Evolutionary conservation across 2,113 vertebrate genomes (phyloP).

Genomic region (Limnothrissa miodon): DNA sequence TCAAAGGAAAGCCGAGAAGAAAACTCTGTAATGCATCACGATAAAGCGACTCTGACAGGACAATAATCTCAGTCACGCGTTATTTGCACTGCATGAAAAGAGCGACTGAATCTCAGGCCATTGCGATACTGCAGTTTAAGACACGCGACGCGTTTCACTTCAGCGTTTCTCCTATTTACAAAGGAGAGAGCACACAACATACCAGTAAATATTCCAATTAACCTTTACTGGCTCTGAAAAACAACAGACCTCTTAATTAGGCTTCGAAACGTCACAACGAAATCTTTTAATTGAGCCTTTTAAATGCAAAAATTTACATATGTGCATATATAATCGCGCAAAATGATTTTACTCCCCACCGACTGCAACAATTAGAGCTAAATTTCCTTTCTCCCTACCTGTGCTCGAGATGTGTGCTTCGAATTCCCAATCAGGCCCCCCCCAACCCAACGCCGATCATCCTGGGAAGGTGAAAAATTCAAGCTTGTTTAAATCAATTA

Average conservation of each 20-base stretch:
- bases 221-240: slow-evolving; percentile 71
- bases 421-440: slow-evolving; percentile 69
- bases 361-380: slow-evolving; percentile 70
- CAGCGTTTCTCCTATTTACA: slow-evolving; percentile 45
- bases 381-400: slow-evolving; percentile 61
- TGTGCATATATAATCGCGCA: slow-evolving; percentile 72
- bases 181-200: slow-evolving; percentile 47
- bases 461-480: slow-evolving; percentile 64
- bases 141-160: slow-evolving; percentile 51
- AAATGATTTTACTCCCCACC: slow-evolving; percentile 70
- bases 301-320: slow-evolving; percentile 77
- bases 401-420: slow-evolving; percentile 53
- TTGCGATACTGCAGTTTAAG: slow-evolving; percentile 30
- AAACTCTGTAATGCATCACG: slow-evolving; percentile 61
- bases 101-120: neutral
- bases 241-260: slow-evolving; percentile 75
- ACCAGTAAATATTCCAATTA: slow-evolving; percentile 68
- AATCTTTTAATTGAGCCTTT: slow-evolving; percentile 73
- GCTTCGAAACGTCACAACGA: slow-evolving; percentile 65
- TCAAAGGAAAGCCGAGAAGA: slow-evolving; percentile 43
- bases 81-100: slow-evolving; percentile 59
- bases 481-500: slow-evolving; percentile 77
- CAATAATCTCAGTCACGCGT: slow-evolving; percentile 63
- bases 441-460: slow-evolving; percentile 53
- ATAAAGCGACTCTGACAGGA: slow-evolving; percentile 66